phyloP scores from a whole-genome alignment of 2,797 vertebrate species.

The Sciaenops ocellatus region DNA sequence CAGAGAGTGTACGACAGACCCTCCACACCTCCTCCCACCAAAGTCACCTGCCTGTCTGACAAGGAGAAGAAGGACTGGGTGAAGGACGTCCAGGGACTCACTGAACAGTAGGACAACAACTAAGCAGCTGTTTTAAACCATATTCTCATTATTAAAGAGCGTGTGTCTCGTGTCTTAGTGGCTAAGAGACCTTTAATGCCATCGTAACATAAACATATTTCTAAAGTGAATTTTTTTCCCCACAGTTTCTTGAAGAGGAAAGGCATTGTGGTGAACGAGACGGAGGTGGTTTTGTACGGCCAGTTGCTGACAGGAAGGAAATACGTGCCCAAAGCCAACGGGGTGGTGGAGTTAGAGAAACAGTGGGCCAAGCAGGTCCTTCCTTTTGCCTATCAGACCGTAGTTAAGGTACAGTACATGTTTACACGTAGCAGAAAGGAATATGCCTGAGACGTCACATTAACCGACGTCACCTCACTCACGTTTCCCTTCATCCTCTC shows the following conservation, averaged over 20 bases:
- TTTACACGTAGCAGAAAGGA: background rate
- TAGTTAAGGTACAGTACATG: slow-evolving; percentile 92
- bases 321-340: slow-evolving; percentile 90
- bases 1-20: slow-evolving; percentile 89
- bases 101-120: slow-evolving; percentile 90
- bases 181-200: background rate
- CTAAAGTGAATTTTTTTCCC: slow-evolving; percentile 15
- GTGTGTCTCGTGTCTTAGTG: background rate
- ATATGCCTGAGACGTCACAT: too few relatives aligned
- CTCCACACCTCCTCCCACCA: slow-evolving; percentile 87
- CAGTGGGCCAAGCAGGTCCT: slow-evolving; percentile 97
- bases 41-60: slow-evolving; percentile 88
- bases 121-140: background rate
- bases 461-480: too few relatives aligned
- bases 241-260: slow-evolving; percentile 92
- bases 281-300: slow-evolving; percentile 89
- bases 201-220: too few relatives aligned
- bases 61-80: slow-evolving; percentile 93
- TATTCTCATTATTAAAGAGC: background rate
- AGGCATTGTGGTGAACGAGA: slow-evolving; percentile 94
- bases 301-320: slow-evolving; percentile 93
- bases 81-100: slow-evolving; percentile 94
- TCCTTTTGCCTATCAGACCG: slow-evolving; percentile 92
- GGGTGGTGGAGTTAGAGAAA: slow-evolving; percentile 93
- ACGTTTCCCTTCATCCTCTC: background rate